Conservation (phyloP, 2,797 vertebrate species). For the Loris lydekkerianus region DNA sequence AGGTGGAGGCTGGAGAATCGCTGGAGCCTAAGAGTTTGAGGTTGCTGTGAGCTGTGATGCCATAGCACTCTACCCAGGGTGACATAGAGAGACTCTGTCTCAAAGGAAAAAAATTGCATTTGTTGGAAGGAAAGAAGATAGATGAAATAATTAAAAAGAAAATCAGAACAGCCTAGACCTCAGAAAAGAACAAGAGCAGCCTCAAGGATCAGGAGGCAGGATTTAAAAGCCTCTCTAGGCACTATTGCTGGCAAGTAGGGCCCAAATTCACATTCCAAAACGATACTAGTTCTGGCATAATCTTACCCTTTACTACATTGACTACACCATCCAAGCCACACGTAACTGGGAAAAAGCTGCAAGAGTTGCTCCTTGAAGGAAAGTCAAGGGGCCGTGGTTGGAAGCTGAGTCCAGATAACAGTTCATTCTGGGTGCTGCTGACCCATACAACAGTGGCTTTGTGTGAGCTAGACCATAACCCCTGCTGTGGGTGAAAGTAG, state of each 20-base stretch:
- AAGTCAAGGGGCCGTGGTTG: background rate
- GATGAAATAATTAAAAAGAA: background rate
- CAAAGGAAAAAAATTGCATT: background rate
- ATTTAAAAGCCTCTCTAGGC: background rate
- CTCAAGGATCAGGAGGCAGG: background rate
- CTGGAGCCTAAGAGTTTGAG: no score
- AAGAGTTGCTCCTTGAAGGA: background rate
- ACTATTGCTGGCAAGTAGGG: background rate
- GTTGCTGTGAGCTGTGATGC: no score
- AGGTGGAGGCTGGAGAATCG: no score
- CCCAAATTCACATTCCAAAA: background rate
- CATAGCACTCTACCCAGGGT: no score
- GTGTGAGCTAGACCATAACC: background rate
- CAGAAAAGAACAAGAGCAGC: background rate
- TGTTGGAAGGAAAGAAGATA: background rate
- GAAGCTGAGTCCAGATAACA: background rate
- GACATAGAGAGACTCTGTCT: no score
- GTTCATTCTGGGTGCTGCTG: background rate
- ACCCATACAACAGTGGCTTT: background rate
- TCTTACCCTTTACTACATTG: background rate
- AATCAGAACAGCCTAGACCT: background rate
- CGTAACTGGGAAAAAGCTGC: background rate
- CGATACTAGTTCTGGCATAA: background rate
- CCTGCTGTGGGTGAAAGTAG: rapidly evolving
- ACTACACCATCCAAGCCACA: background rate